Conservation (phyloP, 2,888 invertebrate genomes). For the Troilus luridus region DNA sequence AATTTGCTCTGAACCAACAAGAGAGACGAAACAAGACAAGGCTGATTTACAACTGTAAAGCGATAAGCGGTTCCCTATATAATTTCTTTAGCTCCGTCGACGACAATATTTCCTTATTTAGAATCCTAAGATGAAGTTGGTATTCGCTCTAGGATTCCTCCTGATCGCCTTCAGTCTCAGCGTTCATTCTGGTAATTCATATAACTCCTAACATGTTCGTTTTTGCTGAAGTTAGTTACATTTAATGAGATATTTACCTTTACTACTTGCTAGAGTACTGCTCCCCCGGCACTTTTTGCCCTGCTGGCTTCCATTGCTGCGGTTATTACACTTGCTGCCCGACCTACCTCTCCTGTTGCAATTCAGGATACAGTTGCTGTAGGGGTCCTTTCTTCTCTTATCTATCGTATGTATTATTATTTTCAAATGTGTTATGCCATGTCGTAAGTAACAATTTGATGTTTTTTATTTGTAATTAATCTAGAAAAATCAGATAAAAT, state of each 20-base stretch:
- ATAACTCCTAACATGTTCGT: background rate
- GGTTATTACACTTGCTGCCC: background rate
- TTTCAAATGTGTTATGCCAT: background rate
- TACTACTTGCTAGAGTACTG: background rate
- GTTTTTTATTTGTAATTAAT: too few relatives aligned
- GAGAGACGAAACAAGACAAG: background rate
- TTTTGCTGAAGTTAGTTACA: background rate
- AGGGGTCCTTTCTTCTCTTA: background rate
- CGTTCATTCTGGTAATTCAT: background rate
- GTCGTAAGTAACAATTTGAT: too few relatives aligned
- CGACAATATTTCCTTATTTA: background rate
- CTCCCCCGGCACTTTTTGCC: background rate
- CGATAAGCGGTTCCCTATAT: conserved; percentile 4
- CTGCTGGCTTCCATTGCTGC: background rate
- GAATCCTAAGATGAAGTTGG: background rate
- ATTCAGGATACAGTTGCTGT: conserved; percentile 26
- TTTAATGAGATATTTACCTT: background rate
- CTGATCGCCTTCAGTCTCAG: background rate
- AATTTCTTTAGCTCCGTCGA: background rate
- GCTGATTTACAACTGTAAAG: background rate
- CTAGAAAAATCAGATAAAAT: too few relatives aligned
- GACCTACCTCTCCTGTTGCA: background rate
- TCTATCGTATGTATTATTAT: background rate
- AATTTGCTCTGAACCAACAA: background rate
- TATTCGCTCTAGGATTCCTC: background rate